These are phyloP conservation scores for Coronaproctus castanopsis DNA, from an alignment of 2,888 invertebrate species.

Conservation along the genomic window DNA sequence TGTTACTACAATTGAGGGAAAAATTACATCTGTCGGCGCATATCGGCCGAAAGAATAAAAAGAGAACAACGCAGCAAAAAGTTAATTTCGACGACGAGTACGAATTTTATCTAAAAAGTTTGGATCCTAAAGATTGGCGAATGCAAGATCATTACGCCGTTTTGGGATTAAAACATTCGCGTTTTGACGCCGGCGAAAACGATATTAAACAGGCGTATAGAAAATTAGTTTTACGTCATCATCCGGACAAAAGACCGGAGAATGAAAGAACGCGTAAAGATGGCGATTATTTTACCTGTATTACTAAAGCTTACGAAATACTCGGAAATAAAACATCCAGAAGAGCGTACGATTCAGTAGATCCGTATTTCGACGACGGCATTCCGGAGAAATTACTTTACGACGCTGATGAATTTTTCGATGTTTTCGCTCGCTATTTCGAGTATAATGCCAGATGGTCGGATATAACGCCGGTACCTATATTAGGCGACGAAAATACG, in stretches of 20 bases:
- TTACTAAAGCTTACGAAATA: slow-evolving; percentile 91
- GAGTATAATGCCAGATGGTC: slow-evolving; percentile 78
- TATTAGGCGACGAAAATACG: slow-evolving; percentile 54
- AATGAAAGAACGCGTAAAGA: slow-evolving; percentile 74
- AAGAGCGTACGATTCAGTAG: slow-evolving; percentile 87
- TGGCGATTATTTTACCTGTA: slow-evolving; percentile 95
- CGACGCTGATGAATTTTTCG: slow-evolving; percentile 31
- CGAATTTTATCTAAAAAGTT: slow-evolving; percentile 47
- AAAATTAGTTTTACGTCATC: slow-evolving; percentile 76
- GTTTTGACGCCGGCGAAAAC: slow-evolving; percentile 72
- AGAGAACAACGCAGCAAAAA: background rate
- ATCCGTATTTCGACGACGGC: slow-evolving; percentile 77
- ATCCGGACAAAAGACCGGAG: slow-evolving; percentile 92
- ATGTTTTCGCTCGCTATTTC: slow-evolving; percentile 34
- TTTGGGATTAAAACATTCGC: slow-evolving; percentile 61
- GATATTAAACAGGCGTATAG: slow-evolving; percentile 85
- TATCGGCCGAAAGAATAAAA: no score
- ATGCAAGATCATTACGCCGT: slow-evolving; percentile 32
- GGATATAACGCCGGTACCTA: slow-evolving; percentile 63
- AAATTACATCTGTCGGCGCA: background rate
- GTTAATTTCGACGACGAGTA: background rate
- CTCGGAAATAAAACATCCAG: slow-evolving; percentile 59
- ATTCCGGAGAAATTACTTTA: slow-evolving; percentile 52
- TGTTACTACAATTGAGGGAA: background rate
- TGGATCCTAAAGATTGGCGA: slow-evolving; percentile 94